Conservation (phyloP, 1,140 invertebrate species). For the Drosophila truncata region DNA sequence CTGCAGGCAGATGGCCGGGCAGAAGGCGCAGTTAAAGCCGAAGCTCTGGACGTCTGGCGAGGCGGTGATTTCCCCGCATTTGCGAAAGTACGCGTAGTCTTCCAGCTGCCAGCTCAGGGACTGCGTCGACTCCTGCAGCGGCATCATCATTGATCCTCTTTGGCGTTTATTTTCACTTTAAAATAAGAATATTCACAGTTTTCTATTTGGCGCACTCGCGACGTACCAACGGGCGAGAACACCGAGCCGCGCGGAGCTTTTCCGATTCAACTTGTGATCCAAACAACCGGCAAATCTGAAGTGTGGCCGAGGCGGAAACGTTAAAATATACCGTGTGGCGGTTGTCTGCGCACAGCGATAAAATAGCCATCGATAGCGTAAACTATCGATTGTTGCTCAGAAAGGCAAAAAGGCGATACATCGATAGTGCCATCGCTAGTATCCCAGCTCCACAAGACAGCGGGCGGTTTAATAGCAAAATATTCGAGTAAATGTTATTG, state of each 20-base stretch:
- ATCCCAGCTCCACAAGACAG: no score
- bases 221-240: conserved; percentile 9
- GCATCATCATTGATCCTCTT: conserved; percentile 41
- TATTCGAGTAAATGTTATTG: conserved; percentile 33
- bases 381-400: no score
- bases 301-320: conserved; percentile 2
- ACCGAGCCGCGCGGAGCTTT: conserved; percentile 23
- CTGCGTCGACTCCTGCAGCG: conserved; percentile 57
- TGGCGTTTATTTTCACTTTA: not conserved
- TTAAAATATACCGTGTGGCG: not conserved
- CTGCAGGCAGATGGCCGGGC: conserved; percentile 78
- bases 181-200: conserved; percentile 5
- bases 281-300: conserved; percentile 48
- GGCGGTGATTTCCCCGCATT: conserved; percentile 79
- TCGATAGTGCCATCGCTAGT: no score
- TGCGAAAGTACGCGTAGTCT: conserved; percentile 75
- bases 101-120: conserved; percentile 67
- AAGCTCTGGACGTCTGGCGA: conserved; percentile 78
- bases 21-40: conserved; percentile 79
- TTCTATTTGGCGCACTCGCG: conserved; percentile 36
- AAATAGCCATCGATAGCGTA: not conserved
- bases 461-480: conserved; percentile 40
- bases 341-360: not conserved
- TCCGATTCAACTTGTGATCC: conserved; percentile 17
- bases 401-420: no score